A percentile compares a stretch with the other conserved stretches of the same genome.
These are phyloP conservation scores for Dryadula phaetusa DNA, from an alignment of 2,888 invertebrate species.

Conservation along the genomic window DNA sequence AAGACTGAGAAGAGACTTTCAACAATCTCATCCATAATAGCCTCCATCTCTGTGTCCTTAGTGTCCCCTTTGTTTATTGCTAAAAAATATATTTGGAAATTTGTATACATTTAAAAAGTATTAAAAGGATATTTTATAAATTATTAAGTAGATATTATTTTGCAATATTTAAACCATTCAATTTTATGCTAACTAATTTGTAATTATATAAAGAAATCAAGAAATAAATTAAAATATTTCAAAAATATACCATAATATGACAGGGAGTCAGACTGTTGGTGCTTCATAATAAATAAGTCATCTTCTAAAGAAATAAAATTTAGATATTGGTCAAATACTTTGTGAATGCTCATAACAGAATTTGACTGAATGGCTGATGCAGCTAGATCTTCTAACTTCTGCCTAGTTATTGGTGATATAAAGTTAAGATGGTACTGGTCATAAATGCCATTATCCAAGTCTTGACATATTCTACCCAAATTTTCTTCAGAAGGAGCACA, in stretches of 20 bases:
- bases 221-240: not conserved
- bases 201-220: not conserved
- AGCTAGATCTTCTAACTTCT: constrained; percentile 97
- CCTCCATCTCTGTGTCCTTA: constrained; percentile 97
- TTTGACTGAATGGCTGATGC: constrained; percentile 95
- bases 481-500: constrained; percentile 98
- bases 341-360: constrained; percentile 95
- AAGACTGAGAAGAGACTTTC: constrained; percentile 99
- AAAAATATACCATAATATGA: constrained; percentile 97
- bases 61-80: constrained; percentile 97
- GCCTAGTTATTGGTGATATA: constrained; percentile 96
- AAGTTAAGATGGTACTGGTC: constrained; percentile 98
- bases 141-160: not conserved
- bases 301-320: constrained; percentile 99
- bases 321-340: constrained; percentile 98
- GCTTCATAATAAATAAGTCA: constrained; percentile 96
- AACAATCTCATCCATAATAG: constrained; percentile 96
- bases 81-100: no score
- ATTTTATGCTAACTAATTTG: not conserved
- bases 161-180: not conserved
- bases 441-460: constrained; percentile 94
- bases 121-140: no score
- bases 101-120: no score
- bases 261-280: constrained; percentile 95
- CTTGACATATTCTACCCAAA: constrained; percentile 95